Evolutionary conservation across 2,797 vertebrate genomes (phyloP).

Genomic region (Oreortyx pictus): DNA sequence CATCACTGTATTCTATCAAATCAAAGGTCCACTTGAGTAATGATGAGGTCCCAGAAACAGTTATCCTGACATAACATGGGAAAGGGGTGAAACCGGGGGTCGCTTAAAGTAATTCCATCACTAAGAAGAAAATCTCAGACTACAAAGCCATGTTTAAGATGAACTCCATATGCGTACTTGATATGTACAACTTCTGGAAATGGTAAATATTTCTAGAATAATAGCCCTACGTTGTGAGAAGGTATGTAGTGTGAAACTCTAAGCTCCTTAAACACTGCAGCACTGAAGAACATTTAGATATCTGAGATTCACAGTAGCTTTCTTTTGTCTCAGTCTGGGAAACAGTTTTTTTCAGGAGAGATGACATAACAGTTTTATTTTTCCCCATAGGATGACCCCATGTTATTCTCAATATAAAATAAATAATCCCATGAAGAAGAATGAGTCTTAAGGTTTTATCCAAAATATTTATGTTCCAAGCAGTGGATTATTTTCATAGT

Average conservation of each 20-base stretch:
- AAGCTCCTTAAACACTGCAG: background rate
- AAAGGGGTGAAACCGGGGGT: accelerated
- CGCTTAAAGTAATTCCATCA: background rate
- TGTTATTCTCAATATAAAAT: background rate
- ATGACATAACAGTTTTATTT: background rate
- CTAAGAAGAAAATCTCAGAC: background rate
- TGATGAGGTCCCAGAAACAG: background rate
- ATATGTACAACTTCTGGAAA: background rate
- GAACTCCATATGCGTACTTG: background rate
- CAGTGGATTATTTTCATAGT: slow-evolving; percentile 69
- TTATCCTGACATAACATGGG: background rate
- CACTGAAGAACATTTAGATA: background rate
- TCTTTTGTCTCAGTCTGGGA: background rate
- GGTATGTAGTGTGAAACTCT: background rate
- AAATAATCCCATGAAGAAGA: slow-evolving; percentile 11
- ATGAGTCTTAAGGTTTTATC: slow-evolving; percentile 21
- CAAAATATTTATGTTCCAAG: slow-evolving; percentile 75
- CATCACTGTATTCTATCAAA: background rate
- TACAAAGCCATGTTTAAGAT: background rate
- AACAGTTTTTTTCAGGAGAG: slow-evolving; percentile 1
- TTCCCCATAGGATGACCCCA: background rate
- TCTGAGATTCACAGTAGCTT: background rate
- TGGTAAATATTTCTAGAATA: background rate
- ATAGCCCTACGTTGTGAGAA: background rate
- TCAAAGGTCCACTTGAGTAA: background rate